A percentile compares a stretch with the other conserved stretches of the same genome.
Conservation (phyloP, 2,888 invertebrate genomes). For the Gonocerus acuteangulatus region DNA sequence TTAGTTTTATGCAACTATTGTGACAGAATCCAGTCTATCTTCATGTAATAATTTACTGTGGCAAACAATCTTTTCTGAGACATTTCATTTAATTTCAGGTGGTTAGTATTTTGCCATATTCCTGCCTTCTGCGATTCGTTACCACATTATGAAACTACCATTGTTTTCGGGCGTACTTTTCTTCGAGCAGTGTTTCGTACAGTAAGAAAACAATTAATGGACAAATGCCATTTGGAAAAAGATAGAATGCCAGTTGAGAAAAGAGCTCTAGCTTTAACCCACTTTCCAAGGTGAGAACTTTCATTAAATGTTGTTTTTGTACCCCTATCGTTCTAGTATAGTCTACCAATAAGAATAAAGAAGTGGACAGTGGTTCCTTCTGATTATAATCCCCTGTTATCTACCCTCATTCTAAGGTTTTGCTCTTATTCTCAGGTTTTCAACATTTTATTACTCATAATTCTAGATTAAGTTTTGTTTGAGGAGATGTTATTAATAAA, state of each 20-base stretch:
- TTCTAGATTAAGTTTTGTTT: no score
- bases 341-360: not conserved
- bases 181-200: conserved; percentile 75
- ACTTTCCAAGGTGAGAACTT: conserved; percentile 67
- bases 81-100: no score
- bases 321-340: not conserved
- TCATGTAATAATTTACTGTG: no score
- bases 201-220: conserved; percentile 78
- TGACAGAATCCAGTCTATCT: no score
- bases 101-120: conserved; percentile 92
- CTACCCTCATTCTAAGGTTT: no score
- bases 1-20: no score
- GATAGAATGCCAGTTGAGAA: conserved; percentile 86
- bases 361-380: not conserved
- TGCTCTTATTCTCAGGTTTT: no score
- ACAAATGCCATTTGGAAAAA: conserved; percentile 81
- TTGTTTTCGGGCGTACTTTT: conserved; percentile 83
- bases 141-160: conserved; percentile 80
- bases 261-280: conserved; percentile 69
- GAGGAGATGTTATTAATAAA: no score
- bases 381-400: not conserved
- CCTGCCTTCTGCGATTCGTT: conserved; percentile 92
- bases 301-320: not conserved
- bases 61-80: no score
- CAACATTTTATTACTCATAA: no score